phyloP scores from a whole-genome alignment of 2,888 invertebrate species.

The Amblyjoppa fuscipennis region DNA sequence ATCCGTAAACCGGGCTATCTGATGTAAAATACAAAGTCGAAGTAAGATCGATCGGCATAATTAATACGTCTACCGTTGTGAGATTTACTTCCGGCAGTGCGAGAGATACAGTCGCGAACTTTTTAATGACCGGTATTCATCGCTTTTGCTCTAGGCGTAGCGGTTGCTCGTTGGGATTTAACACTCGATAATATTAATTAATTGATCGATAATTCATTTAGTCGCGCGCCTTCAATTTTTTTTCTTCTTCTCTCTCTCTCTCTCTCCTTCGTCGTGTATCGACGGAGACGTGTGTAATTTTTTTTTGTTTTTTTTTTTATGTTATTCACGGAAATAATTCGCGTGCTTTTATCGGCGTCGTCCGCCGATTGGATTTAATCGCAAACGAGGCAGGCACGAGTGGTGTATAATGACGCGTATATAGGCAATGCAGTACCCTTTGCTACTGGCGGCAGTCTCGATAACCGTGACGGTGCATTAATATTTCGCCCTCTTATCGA shows the following conservation, averaged over 20 bases:
- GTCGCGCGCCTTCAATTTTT: neutral
- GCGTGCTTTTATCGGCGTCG: constrained; percentile 43
- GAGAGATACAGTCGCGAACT: neutral
- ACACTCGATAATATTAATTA: constrained; percentile 20
- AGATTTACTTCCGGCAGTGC: neutral
- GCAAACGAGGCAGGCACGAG: constrained; percentile 13
- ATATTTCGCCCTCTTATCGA: constrained; percentile 47
- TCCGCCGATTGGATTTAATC: constrained; percentile 41
- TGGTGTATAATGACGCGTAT: constrained; percentile 1
- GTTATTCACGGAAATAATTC: constrained; percentile 28
- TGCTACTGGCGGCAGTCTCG: constrained; percentile 43
- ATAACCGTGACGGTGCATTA: constrained; percentile 39
- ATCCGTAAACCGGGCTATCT: neutral
- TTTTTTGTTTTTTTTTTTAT: neutral
- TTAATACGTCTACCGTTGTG: neutral
- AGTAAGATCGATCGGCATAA: neutral
- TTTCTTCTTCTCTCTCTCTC: neutral
- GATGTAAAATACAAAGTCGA: neutral
- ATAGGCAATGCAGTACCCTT: constrained; percentile 25
- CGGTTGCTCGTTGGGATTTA: neutral
- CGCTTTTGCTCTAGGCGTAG: neutral
- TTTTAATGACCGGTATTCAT: neutral
- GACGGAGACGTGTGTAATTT: constrained; percentile 14
- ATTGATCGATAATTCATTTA: constrained; percentile 1
- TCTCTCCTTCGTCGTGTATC: neutral